phyloP scores from a whole-genome alignment of 2,888 invertebrate genomes.

The Oscheius myriophilus region DNA sequence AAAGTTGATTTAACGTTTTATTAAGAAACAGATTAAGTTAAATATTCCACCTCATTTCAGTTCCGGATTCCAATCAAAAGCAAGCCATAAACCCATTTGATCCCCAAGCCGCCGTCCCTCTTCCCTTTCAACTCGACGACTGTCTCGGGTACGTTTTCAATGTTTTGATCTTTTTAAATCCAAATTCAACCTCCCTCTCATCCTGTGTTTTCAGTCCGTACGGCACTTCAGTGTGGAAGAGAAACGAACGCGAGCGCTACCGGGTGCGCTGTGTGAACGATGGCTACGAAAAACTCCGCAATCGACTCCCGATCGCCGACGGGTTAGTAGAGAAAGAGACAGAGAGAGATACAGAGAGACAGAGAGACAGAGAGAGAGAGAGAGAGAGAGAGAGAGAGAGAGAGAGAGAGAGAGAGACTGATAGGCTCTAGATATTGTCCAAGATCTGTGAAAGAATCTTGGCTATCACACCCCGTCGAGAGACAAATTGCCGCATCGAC shows the following conservation, averaged over 20 bases:
- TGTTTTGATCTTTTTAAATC: not conserved
- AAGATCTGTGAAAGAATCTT: not conserved
- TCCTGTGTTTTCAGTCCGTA: conserved; percentile 31
- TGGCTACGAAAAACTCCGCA: conserved; percentile 71
- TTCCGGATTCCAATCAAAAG: not conserved
- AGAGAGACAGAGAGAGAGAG: not conserved
- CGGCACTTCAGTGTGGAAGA: conserved; percentile 69
- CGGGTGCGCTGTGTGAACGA: conserved; percentile 72
- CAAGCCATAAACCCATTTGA: conserved; percentile 66
- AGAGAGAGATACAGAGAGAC: not conserved
- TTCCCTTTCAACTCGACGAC: conserved; percentile 68
- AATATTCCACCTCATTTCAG: no score
- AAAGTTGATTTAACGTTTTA: not conserved
- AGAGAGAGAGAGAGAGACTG: not conserved
- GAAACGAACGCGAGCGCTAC: conserved; percentile 72
- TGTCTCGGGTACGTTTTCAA: conserved; percentile 46
- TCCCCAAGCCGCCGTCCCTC: conserved; percentile 70
- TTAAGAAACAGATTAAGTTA: no score
- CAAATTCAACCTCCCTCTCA: not conserved
- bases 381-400: not conserved
- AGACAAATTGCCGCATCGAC: no score
- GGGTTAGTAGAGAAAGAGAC: conserved; percentile 53
- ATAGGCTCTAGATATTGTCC: not conserved
- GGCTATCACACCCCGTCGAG: no score
- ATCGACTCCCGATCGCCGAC: conserved; percentile 71